These are phyloP conservation scores for Sebastes oblongus DNA, from an alignment of 2,797 vertebrate genomes.

Conservation along the genomic window DNA sequence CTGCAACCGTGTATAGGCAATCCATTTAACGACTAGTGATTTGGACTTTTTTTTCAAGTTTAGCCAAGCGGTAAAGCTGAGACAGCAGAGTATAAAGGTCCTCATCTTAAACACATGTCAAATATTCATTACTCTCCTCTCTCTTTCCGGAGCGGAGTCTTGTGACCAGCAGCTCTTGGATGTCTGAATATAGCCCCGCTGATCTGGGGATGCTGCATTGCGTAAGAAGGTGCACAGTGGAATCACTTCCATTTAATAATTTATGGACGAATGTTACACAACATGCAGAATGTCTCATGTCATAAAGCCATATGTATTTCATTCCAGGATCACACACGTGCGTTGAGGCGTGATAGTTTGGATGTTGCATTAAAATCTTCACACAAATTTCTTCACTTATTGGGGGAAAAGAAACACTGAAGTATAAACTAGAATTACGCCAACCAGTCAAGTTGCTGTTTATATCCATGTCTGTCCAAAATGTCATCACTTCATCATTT, in stretches of 20 bases:
- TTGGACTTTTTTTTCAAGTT: slow-evolving; percentile 26
- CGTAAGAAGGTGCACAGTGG: slow-evolving; percentile 53
- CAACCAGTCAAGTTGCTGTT: too few species aligned
- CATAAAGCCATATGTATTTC: neutral
- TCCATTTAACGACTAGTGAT: slow-evolving; percentile 49
- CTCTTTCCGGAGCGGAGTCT: neutral
- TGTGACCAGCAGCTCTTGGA: slow-evolving; percentile 23
- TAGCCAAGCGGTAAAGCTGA: slow-evolving; percentile 41
- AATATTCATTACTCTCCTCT: slow-evolving; percentile 45
- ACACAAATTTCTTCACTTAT: neutral
- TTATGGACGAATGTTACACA: slow-evolving; percentile 63
- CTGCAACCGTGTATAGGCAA: neutral
- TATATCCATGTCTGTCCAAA: too few species aligned
- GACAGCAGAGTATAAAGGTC: slow-evolving; percentile 44
- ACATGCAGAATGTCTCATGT: slow-evolving; percentile 24
- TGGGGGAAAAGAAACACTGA: neutral
- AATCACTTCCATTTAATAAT: slow-evolving; percentile 60
- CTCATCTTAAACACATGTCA: slow-evolving; percentile 51
- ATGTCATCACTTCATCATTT: too few species aligned
- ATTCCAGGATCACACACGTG: neutral
- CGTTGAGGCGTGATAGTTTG: neutral
- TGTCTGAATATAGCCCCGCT: slow-evolving; percentile 43
- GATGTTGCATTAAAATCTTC: neutral
- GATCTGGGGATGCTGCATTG: slow-evolving; percentile 47
- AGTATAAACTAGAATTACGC: neutral